Evolutionary conservation across 35 echinoderm and acorn worm genomes (phyloP).

Genomic region (Chiridota heheva): DNA sequence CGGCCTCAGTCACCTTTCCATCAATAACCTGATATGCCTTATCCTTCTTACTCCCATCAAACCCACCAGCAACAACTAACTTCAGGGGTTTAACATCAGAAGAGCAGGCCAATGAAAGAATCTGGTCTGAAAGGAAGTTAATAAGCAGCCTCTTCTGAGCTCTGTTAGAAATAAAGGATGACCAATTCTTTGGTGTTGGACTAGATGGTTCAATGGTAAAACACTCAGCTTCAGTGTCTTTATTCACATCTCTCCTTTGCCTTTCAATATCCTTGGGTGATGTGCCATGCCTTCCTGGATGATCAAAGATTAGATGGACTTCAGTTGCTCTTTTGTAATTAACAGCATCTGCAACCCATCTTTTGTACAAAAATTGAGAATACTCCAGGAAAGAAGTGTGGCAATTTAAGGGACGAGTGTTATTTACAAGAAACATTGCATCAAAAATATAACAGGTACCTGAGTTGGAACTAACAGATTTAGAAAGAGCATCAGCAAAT

Average conservation of each 20-base stretch:
- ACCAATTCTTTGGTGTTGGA: not conserved
- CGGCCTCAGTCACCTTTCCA: not conserved
- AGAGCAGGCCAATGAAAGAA: not conserved
- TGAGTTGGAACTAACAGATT: not conserved
- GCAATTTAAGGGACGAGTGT: not conserved
- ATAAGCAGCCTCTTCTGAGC: constrained; percentile 18
- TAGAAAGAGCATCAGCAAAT: not conserved
- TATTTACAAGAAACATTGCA: not conserved
- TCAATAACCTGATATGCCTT: constrained; percentile 27
- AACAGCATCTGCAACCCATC: constrained; percentile 6
- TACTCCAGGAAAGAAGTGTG: not conserved
- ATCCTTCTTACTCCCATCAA: constrained; percentile 51
- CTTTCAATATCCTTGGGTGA: constrained; percentile 17
- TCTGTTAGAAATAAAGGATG: constrained; percentile 29
- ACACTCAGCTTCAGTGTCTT: no score
- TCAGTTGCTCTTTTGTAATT: not conserved
- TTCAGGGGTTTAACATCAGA: not conserved
- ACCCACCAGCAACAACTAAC: constrained; percentile 42
- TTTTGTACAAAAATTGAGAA: not conserved
- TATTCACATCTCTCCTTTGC: not conserved
- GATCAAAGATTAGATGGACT: constrained; percentile 27
- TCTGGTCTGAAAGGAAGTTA: not conserved
- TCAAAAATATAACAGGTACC: not conserved
- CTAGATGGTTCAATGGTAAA: not conserved
- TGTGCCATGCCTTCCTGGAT: constrained; percentile 14